phyloP scores from a whole-genome alignment of 2,113 vertebrate species.

The Callipepla squamata region DNA sequence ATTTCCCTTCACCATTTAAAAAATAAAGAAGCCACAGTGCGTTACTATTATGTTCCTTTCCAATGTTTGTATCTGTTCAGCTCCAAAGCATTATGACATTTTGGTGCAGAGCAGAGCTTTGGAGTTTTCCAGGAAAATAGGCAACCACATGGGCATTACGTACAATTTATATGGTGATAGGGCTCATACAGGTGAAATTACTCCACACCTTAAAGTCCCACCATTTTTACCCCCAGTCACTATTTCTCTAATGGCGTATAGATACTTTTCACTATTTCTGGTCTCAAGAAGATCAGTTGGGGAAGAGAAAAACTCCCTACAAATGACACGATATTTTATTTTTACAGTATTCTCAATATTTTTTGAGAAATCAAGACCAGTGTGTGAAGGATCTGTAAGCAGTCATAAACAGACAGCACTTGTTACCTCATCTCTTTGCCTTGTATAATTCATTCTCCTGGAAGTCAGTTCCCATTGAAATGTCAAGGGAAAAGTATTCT shows the following conservation, averaged over 20 bases:
- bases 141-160: background rate
- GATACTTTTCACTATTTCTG: background rate
- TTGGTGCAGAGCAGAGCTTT: background rate
- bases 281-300: background rate
- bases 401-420: background rate
- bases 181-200: background rate
- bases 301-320: background rate
- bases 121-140: background rate
- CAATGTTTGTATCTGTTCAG: background rate
- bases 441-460: background rate
- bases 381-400: background rate
- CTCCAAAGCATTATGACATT: background rate
- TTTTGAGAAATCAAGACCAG: background rate
- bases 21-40: rapidly evolving
- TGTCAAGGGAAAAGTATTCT: background rate
- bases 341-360: background rate
- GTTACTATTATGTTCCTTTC: background rate
- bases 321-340: background rate
- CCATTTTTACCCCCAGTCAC: background rate
- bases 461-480: background rate
- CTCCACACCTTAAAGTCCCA: background rate
- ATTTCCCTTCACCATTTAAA: background rate
- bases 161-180: background rate
- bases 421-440: background rate
- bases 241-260: background rate